Conservation (phyloP, 2,113 vertebrate genomes). For the Fregetta grallaria region DNA sequence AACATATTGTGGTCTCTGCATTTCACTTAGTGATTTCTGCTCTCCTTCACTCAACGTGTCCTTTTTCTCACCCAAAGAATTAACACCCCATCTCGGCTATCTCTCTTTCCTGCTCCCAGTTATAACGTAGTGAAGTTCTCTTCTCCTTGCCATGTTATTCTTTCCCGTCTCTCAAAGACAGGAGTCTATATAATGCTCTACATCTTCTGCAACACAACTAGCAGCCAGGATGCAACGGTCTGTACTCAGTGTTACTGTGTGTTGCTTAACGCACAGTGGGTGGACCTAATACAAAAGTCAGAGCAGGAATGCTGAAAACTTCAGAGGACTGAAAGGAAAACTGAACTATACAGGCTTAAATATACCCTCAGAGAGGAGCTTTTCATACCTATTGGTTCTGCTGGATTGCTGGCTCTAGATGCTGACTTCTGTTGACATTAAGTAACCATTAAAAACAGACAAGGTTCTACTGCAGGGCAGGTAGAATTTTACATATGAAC, state of each 20-base stretch:
- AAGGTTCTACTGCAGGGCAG: not conserved
- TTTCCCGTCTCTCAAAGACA: not conserved
- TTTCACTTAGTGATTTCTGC: slow-evolving; percentile 17
- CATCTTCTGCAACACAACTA: not conserved
- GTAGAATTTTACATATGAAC: not conserved
- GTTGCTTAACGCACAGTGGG: not conserved
- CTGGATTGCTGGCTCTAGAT: not conserved
- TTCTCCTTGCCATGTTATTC: not conserved
- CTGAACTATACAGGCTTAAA: not conserved
- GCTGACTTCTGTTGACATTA: not conserved
- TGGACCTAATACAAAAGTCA: not conserved
- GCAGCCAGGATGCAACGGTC: not conserved
- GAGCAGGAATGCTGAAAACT: not conserved
- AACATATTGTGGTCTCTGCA: slow-evolving; percentile 26
- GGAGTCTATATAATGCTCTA: not conserved
- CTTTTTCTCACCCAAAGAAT: slow-evolving; percentile 20
- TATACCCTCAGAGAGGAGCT: not conserved
- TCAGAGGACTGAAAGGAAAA: not conserved
- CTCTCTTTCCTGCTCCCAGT: not conserved
- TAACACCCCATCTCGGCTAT: not conserved
- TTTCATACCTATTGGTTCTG: not conserved
- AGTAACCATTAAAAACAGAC: not conserved
- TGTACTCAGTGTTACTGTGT: not conserved
- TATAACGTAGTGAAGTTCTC: not conserved
- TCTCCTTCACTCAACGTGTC: slow-evolving; percentile 10